phyloP scores from a whole-genome alignment of 2,797 vertebrate species.

The Enteromius mattozi region DNA sequence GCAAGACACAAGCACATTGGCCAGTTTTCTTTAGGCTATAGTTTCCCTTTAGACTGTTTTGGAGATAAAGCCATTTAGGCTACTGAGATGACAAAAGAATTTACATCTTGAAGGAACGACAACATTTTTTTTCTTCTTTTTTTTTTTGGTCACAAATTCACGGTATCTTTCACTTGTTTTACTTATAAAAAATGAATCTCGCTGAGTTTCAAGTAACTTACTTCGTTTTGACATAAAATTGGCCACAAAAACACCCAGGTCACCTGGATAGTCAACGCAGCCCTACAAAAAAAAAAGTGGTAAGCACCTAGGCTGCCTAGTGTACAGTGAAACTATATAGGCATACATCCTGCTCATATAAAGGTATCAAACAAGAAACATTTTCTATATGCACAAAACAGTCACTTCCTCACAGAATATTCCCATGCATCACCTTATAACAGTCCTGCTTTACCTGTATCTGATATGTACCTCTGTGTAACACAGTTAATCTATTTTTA shows the following conservation, averaged over 20 bases:
- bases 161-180: neutral
- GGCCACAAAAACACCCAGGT: neutral
- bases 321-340: neutral
- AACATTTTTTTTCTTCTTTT: neutral
- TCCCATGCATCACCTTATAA: neutral
- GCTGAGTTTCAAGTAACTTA: neutral
- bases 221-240: neutral
- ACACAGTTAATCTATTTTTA: neutral
- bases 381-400: neutral
- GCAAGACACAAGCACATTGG: neutral
- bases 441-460: neutral
- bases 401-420: neutral
- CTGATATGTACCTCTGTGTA: slow-evolving; percentile 82
- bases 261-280: neutral
- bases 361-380: neutral
- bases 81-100: neutral
- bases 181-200: neutral
- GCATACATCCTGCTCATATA: neutral
- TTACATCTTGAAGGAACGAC: neutral
- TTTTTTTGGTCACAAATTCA: neutral
- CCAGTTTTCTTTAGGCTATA: neutral
- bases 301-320: neutral
- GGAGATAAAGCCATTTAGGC: no score
- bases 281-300: neutral
- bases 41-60: no score